Evolutionary conservation across 92 coral and sea anemone species (phyloP), one percentile per base, ranked within the genome.

Genomic region (Anthopleura xanthogrammica): DNA sequence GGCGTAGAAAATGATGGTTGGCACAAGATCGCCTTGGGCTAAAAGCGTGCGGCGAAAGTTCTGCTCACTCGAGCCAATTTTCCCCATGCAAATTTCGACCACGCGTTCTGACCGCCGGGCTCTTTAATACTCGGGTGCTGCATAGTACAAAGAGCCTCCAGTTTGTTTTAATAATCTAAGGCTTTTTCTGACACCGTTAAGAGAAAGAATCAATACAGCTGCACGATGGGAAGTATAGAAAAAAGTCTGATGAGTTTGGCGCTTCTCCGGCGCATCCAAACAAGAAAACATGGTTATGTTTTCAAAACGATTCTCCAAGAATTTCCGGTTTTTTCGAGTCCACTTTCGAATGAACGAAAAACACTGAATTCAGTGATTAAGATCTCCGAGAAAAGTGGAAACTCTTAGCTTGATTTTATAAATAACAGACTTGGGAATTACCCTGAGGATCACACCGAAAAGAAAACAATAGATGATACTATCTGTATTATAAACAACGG

Each of bases 131-230:
- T 62, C 39, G 70, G 24, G 70, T 20, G 70, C 70, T 62, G 70
- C 29, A 29, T 12, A 24, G 41, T 29, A 23, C 42, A 68, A 23
- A 68, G 42, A 36, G 74, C 1, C 74, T 36, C 10, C 42, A 68
- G 74, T 68, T 68, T 68, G 74, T 68, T 36, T 68, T 68, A 68
- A 68, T 68, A 29, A 68, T 68, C 42, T 68, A 24, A 68, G 74
- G 12, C 70, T 68, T 68, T 68, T 68, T 68, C 74, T 29, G 74
- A 68, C 74, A 68, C 74, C 41, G 74, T 68, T 68, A 68, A 16
- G 36, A 68, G 74, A 36, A 68, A 23, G 10, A 29, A 16, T 68
- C 74, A 68, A 36, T 36, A 68, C 74, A 68, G 74, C 74, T 68
- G 74, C 74, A 23, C 10, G 46, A 68, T 11, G 74, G 14, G 41